Evolutionary conservation across 2,797 vertebrate species (phyloP).

Genomic region (Anabacerthia variegaticeps): DNA sequence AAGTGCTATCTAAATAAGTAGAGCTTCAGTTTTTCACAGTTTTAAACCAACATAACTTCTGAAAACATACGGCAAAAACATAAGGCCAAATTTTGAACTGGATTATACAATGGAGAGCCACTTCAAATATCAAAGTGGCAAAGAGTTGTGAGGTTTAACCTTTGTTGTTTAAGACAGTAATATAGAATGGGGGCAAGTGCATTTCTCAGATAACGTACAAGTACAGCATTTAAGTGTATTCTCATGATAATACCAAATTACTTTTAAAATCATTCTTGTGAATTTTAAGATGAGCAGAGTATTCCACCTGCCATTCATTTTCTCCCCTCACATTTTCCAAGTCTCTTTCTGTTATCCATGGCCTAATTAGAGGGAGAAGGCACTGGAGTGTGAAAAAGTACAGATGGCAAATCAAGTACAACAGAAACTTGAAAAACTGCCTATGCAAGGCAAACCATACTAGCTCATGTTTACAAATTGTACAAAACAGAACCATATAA

Average conservation of each 20-base stretch:
- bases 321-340: background rate
- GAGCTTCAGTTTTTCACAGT: background rate
- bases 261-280: background rate
- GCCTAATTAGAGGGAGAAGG: background rate
- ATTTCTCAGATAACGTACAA: background rate
- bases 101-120: background rate
- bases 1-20: background rate
- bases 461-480: background rate
- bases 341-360: background rate
- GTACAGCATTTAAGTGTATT: background rate
- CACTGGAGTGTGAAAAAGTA: background rate
- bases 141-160: background rate
- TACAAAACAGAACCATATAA: background rate
- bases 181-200: background rate
- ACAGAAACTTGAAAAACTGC: conserved; percentile 21
- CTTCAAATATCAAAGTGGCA: background rate
- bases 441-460: background rate
- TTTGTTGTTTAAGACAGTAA: background rate
- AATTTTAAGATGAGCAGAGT: background rate
- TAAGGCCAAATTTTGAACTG: background rate
- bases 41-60: background rate
- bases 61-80: background rate
- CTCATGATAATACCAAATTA: background rate
- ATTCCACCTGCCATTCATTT: background rate
- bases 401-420: conserved; percentile 25